A percentile compares a stretch with the other conserved stretches of the same genome.
Evolutionary conservation across 92 coral and sea anemone species (phyloP).

Genomic region (Heteractis magnifica): DNA sequence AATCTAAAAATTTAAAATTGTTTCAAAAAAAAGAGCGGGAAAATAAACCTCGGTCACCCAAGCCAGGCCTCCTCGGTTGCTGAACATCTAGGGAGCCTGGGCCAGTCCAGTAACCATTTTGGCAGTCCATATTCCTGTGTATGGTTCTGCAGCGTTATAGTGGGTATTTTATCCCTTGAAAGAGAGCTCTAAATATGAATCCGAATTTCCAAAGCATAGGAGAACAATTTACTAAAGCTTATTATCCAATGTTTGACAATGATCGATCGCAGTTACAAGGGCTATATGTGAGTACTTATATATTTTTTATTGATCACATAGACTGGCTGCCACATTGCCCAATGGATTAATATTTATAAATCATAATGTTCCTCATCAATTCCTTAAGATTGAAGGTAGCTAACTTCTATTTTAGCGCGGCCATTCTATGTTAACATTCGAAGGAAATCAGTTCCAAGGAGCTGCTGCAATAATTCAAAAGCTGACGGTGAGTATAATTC

Average conservation of each 20-base stretch:
- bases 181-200: not conserved
- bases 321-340: not conserved
- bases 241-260: not conserved
- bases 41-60: not conserved
- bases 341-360: not conserved
- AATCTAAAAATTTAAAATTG: too few relatives aligned
- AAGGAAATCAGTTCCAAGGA: conserved; percentile 70
- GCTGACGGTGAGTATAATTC: conserved; percentile 49
- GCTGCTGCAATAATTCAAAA: conserved; percentile 45
- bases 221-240: not conserved
- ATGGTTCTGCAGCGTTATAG: not conserved
- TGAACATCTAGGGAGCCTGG: not conserved
- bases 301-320: too few relatives aligned
- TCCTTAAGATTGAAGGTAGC: not conserved
- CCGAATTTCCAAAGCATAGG: not conserved
- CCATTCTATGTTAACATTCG: conserved; percentile 82
- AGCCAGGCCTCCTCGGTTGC: not conserved
- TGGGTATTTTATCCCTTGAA: not conserved
- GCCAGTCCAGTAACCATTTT: not conserved
- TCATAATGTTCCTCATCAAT: not conserved
- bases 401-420: conserved; percentile 26
- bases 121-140: not conserved
- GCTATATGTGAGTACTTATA: not conserved
- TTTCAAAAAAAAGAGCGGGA: not conserved
- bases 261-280: not conserved